Base-by-base conservation (phyloP, 2,888 invertebrate species). In the Acheta domesticus region DNA sequence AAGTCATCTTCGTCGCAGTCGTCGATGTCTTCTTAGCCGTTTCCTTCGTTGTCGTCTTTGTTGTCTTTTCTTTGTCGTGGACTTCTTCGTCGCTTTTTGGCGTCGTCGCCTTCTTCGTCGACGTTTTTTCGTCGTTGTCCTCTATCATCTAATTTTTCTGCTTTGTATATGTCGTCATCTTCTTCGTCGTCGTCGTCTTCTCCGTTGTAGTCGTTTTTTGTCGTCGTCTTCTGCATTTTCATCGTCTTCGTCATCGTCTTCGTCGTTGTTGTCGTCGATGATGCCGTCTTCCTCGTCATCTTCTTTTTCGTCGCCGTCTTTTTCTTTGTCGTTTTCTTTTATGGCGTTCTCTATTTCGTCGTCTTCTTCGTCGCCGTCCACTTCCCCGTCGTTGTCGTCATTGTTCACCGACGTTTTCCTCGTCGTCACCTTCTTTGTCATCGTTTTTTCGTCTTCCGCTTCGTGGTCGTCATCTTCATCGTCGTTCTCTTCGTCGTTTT, bases 181-280 rank as follows among this genome's bases (percentile, higher is more conserved):
- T 16, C 16, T 62, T 16, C 62, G n/a, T n/a, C n/a, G n/a, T n/a
- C n/a, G n/a, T n/a, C n/a, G n/a, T n/a, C n/a, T n/a, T n/a, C n/a
- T n/a, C n/a, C n/a, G n/a, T n/a, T n/a, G 12, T 16, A 12, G 12
- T 16, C 14, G 12, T 16, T 16, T 16, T 62, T 62, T 16, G 62
- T 62, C 62, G 12, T 62, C 62, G 14, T 16, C 62, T 62, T 62
- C 75, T 12, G 12, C 75, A 16, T 75, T 20, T 14, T 20, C 75
- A 16, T 75, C 75, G 12, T 75, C 75, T 20, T 75, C 75, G 16
- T 75, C 75, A 16, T 75, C 75, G 12, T 75, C 75, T n/a, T n/a
- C n/a, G n/a, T n/a, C n/a, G n/a, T n/a, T n/a, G n/a, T n/a, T n/a
- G n/a, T n/a, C n/a, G n/a, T n/a, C n/a, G n/a, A n/a, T n/a, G n/a